Base-by-base conservation (phyloP, 2,888 invertebrate genomes). In the Protophormia terraenovae region DNA sequence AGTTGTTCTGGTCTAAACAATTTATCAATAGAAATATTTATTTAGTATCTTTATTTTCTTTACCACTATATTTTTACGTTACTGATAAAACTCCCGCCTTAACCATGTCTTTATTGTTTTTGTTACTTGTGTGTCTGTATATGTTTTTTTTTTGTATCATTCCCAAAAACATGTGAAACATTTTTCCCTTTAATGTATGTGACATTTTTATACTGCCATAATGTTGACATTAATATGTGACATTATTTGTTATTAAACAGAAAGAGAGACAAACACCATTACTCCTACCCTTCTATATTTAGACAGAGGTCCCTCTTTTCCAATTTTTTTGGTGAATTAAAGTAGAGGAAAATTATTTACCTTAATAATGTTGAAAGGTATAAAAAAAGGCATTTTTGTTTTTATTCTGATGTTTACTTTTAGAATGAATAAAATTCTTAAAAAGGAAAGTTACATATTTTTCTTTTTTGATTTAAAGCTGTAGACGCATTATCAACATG, bases 171-270 rank as follows among this genome's bases (percentile, higher is more conserved):
- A 81, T 60, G 12, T 67, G 38, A 69, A 69, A 75, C 19, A 69
- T 69, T 76, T 75, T 60, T 16, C 19, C 41, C 50, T n/a, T 50
- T 60, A 69, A 69, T 76, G 47, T 50, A 41, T 80, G 64, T 58
- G 84, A 80, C 75, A 66, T 66, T 80, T 76, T 80, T 71, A 71
- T 71, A 60, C 38, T 38, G 62, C 22, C 84, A 76, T 80, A 76
- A 84, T 71, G 76, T 80, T 80, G 75, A 76, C 71, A 66, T 66
- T 71, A 80, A 72, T 76, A 66, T 80, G 71, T 75, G 80, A 76
- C 66, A 80, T 80, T 71, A 80, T 79, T 64, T 84, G 69, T 60
- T 81, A 60, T 81, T 67, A 75, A 72, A 67, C 14, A 47, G 14
- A 60, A 77, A 19, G 19, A 19, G 50, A 19, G 16, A 24, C 22